Evolutionary conservation across 2,797 vertebrate species (phyloP).

Genomic region (Iguana delicatissima): DNA sequence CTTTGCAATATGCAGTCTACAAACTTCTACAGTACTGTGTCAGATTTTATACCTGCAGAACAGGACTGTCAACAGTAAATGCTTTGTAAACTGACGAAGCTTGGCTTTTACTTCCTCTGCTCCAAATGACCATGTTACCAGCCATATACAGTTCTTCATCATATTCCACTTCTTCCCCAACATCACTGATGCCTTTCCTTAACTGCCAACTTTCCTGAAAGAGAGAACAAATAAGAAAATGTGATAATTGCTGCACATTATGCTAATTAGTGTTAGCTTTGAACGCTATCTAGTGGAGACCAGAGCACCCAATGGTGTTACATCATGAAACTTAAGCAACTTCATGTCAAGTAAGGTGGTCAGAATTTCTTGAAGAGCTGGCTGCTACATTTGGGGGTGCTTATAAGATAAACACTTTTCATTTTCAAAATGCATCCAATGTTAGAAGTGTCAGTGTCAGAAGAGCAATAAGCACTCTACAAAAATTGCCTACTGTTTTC

Average conservation of each 20-base stretch:
- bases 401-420: neutral
- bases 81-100: slow-evolving; percentile 92
- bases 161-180: slow-evolving; percentile 87
- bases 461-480: too few relatives aligned
- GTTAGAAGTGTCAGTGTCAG: too few relatives aligned
- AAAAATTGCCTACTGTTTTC: too few relatives aligned
- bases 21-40: too few relatives aligned
- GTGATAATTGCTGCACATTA: neutral
- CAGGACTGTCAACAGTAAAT: slow-evolving; percentile 94
- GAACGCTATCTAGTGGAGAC: neutral
- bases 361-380: neutral
- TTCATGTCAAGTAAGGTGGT: neutral
- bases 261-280: neutral
- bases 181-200: slow-evolving; percentile 87
- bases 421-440: too few relatives aligned
- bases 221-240: neutral
- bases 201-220: slow-evolving; percentile 94
- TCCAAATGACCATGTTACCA: slow-evolving; percentile 96
- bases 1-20: neutral
- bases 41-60: slow-evolving; percentile 86
- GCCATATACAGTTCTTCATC: slow-evolving; percentile 96
- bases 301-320: neutral
- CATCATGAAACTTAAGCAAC: neutral
- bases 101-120: slow-evolving; percentile 90
- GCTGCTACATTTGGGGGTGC: neutral